Evolutionary conservation across 2,888 invertebrate genomes (phyloP).

Genomic region (Falcaria lacertinaria): DNA sequence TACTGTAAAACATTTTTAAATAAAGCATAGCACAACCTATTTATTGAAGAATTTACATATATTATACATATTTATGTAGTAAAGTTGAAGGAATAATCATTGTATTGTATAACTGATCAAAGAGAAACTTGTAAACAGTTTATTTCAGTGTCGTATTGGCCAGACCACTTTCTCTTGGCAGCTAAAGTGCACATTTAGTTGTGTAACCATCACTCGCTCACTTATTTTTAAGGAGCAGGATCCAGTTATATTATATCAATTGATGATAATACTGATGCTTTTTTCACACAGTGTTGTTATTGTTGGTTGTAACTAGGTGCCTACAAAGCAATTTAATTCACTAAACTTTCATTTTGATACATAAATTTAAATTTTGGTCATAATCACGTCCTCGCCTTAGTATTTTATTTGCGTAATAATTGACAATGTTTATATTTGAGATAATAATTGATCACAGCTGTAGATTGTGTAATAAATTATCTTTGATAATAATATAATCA

Average conservation of each 20-base stretch:
- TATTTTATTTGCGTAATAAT: background rate
- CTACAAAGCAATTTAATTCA: no score
- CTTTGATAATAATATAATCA: background rate
- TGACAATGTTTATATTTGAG: background rate
- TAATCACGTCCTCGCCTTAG: background rate
- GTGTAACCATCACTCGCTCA: slow-evolving; percentile 19
- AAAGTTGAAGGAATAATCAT: no score
- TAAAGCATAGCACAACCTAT: no score
- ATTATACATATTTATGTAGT: no score
- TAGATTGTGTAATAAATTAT: background rate
- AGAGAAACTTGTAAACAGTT: slow-evolving; percentile 2
- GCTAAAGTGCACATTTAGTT: slow-evolving; percentile 28
- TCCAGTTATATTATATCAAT: no score
- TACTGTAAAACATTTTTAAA: no score
- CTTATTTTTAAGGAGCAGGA: slow-evolving; percentile 22
- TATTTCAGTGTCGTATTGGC: slow-evolving; percentile 3
- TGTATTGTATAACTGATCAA: background rate
- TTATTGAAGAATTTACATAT: no score
- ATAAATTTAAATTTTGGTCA: no score
- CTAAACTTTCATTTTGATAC: no score
- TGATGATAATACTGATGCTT: slow-evolving; percentile 1
- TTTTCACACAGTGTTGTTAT: background rate
- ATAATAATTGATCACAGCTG: background rate
- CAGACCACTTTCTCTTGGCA: slow-evolving; percentile 33
- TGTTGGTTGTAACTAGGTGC: background rate